Evolutionary conservation across 92 coral and sea anemone species (phyloP).

Genomic region (Parazoanthus atlanticus): DNA sequence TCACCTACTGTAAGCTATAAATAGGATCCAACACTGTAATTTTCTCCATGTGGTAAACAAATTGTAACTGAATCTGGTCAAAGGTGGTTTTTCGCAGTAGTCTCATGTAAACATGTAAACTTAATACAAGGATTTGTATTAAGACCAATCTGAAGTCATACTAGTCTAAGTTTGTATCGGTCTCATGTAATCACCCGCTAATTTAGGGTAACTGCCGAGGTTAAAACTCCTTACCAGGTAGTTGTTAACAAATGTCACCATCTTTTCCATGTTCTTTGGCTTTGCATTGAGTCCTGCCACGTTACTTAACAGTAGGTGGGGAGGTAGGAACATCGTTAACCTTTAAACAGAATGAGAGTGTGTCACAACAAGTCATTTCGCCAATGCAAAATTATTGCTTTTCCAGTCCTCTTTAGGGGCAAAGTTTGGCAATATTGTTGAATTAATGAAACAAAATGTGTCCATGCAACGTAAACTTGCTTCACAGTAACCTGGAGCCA

Average conservation of each 20-base stretch:
- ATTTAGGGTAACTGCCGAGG: background rate
- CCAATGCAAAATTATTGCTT: background rate
- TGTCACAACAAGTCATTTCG: background rate
- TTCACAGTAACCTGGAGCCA: background rate
- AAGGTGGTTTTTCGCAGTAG: no score
- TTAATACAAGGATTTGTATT: background rate
- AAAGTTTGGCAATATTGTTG: background rate
- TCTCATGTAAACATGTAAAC: no score
- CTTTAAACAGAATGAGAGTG: background rate
- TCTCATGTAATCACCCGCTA: background rate
- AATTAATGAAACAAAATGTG: background rate
- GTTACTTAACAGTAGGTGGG: slow-evolving; percentile 1
- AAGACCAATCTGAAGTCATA: no score
- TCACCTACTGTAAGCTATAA: no score
- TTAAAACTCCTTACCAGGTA: background rate
- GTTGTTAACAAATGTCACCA: slow-evolving; percentile 7
- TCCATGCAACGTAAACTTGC: background rate
- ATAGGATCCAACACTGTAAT: no score
- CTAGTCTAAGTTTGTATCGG: background rate
- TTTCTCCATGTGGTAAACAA: no score
- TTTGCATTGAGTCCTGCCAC: background rate
- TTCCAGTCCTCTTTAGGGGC: background rate
- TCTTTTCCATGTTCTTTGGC: background rate
- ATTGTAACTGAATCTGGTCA: no score
- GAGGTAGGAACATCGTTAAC: background rate